These are phyloP conservation scores for Laterallus jamaicensis DNA, from an alignment of 2,113 vertebrate species.

Conservation along the genomic window DNA sequence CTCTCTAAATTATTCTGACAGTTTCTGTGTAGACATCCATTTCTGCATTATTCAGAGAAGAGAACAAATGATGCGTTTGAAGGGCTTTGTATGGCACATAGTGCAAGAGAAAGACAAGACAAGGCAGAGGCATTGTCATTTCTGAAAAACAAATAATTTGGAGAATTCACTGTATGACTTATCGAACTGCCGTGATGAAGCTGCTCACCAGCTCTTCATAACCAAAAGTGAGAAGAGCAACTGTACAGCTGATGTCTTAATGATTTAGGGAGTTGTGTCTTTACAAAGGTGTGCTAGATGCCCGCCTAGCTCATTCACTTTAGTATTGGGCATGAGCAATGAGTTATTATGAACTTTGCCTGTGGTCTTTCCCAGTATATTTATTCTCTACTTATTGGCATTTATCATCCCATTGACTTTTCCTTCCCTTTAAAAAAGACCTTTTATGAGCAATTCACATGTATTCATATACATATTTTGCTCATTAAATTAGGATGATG, in stretches of 20 bases:
- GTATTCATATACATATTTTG: neutral
- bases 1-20: slow-evolving; percentile 2
- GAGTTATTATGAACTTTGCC: neutral
- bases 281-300: neutral
- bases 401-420: neutral
- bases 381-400: neutral
- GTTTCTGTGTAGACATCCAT: neutral
- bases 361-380: neutral
- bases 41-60: neutral
- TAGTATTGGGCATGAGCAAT: neutral
- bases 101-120: neutral
- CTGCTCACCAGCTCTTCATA: neutral
- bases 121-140: neutral
- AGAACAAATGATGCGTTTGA: neutral
- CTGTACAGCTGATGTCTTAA: neutral
- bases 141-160: neutral
- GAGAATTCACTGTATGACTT: neutral
- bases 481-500: neutral
- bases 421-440: neutral
- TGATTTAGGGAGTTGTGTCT: neutral
- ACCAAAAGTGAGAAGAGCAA: neutral
- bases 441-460: neutral
- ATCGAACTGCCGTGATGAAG: neutral
- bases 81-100: neutral
- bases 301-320: neutral